Conservation (phyloP, 2,113 vertebrate species). For the Octodon degus region DNA sequence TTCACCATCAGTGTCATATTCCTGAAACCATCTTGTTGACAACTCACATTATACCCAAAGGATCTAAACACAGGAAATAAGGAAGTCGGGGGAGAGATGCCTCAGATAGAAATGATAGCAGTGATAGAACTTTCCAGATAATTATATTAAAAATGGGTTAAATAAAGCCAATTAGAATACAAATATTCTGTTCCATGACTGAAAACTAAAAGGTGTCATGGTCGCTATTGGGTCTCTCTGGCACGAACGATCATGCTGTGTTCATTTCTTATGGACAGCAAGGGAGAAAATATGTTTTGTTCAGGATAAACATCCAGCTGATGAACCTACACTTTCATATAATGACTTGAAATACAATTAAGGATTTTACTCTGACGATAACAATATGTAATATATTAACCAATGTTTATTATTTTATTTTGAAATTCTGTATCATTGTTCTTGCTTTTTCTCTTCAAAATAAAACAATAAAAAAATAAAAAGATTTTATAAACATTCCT, state of each 20-base stretch:
- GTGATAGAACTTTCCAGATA: not conserved
- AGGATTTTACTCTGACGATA: not conserved
- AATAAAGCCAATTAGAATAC: not conserved
- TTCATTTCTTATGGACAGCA: not conserved
- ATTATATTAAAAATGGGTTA: not conserved
- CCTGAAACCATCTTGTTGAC: not conserved
- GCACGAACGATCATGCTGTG: not conserved
- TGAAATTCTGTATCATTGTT: too few species aligned
- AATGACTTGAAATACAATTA: not conserved
- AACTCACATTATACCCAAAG: not conserved
- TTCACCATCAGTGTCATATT: not conserved
- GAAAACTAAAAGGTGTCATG: not conserved
- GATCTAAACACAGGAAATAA: slow-evolving; percentile 4
- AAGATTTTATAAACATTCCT: not conserved
- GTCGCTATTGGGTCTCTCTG: not conserved
- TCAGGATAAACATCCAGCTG: not conserved
- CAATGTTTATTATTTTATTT: too few species aligned
- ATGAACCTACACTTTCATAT: not conserved
- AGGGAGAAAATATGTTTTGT: not conserved
- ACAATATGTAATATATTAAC: too few species aligned
- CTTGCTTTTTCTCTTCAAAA: too few species aligned
- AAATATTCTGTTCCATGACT: not conserved
- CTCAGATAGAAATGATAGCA: not conserved
- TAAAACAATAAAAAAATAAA: not conserved
- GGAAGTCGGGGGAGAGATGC: not conserved